Conservation (phyloP, 2,113 vertebrate species). For the Engraulis encrasicolus region DNA sequence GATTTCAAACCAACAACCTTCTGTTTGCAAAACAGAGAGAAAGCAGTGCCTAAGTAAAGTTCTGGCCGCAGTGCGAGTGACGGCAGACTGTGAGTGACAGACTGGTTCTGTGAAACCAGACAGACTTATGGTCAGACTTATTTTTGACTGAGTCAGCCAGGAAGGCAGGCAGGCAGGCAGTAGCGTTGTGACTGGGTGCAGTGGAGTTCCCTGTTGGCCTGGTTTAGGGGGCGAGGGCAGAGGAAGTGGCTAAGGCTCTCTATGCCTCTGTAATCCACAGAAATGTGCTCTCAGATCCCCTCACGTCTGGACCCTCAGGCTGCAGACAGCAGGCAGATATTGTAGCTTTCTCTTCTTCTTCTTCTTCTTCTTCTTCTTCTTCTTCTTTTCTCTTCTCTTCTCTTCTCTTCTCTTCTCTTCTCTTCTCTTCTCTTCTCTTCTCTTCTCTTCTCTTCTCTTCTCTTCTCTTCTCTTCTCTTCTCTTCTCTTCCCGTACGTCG, state of each 20-base stretch:
- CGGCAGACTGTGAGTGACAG: too few species aligned
- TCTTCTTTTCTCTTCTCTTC: constrained; percentile 4
- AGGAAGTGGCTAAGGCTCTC: constrained; percentile 39
- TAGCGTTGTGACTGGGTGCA: background rate
- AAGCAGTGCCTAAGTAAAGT: too few species aligned
- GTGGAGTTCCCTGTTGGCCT: constrained; percentile 28
- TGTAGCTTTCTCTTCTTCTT: too few species aligned
- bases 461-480: background rate
- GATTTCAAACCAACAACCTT: too few species aligned
- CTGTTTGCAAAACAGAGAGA: too few species aligned
- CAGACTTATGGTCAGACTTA: background rate
- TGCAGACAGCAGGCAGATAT: constrained; percentile 17
- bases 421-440: background rate
- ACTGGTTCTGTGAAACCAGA: background rate
- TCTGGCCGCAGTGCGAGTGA: too few species aligned
- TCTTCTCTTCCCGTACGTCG: background rate
- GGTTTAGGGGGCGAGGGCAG: constrained; percentile 4
- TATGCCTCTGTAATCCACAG: constrained; percentile 40
- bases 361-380: too few species aligned
- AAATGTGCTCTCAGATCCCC: constrained; percentile 34
- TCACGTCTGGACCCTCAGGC: constrained; percentile 30
- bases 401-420: background rate
- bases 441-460: background rate
- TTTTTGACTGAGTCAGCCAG: too few species aligned
- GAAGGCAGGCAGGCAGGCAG: too few species aligned